Percentiles rank a stretch among this genome's conserved stretches.
Evolutionary conservation across 2,888 invertebrate genomes (phyloP).

Genomic region (Caenorhabditis sp.): DNA sequence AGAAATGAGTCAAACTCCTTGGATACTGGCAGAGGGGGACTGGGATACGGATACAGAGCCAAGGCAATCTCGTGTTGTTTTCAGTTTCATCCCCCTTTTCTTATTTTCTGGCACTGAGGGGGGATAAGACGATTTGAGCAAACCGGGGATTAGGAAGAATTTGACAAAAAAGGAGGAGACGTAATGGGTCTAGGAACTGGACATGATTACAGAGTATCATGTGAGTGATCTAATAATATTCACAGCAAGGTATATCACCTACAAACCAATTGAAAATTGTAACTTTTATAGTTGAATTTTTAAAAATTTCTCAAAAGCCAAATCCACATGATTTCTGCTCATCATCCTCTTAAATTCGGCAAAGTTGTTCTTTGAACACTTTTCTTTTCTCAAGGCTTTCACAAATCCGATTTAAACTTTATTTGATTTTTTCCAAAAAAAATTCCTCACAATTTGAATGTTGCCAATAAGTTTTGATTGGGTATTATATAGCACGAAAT

Average conservation of each 20-base stretch:
- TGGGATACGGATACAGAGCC: background rate
- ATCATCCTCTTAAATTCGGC: background rate
- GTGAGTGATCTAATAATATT: background rate
- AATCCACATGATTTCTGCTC: conserved; percentile 24
- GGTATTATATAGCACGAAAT: too few species aligned
- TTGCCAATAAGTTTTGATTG: too few species aligned
- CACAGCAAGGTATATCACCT: too few species aligned
- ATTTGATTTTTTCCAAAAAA: background rate
- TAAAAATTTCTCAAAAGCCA: too few species aligned
- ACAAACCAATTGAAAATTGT: too few species aligned
- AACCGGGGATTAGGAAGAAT: conserved; percentile 35
- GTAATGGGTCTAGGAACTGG: conserved; percentile 7
- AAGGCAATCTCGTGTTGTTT: conserved; percentile 3
- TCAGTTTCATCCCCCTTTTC: background rate
- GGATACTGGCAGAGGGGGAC: background rate
- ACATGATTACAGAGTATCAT: background rate
- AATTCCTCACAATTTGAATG: too few species aligned
- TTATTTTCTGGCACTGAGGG: conserved; percentile 6
- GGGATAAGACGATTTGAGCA: conserved; percentile 1
- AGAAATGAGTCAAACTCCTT: conserved; percentile 8
- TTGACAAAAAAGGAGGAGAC: background rate
- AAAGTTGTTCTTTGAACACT: conserved; percentile 28
- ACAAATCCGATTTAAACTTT: too few species aligned
- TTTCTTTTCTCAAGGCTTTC: too few species aligned
- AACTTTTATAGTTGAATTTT: too few species aligned